A percentile compares a stretch with the other conserved stretches of the same genome.
These are phyloP conservation scores for Nemapogon koenigi DNA, from an alignment of 2,888 invertebrate species.

Conservation along the genomic window DNA sequence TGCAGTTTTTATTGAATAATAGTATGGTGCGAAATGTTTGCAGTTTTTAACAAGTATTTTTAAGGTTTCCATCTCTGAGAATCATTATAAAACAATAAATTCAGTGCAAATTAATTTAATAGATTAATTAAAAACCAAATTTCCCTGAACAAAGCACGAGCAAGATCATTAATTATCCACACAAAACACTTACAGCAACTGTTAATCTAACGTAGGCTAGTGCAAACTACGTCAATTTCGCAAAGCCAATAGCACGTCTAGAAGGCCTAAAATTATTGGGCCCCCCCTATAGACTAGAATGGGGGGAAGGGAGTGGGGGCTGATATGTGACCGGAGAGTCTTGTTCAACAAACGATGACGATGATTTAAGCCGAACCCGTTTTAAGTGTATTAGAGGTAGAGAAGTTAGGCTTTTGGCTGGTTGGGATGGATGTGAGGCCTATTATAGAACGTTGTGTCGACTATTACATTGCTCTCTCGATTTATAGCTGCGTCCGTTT, in stretches of 20 bases:
- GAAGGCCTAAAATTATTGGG: slow-evolving; percentile 47
- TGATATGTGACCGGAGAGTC: slow-evolving; percentile 65
- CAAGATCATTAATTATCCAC: no score
- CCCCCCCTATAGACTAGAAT: slow-evolving; percentile 18
- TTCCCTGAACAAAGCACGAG: no score
- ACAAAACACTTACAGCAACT: no score
- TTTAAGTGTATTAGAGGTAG: slow-evolving; percentile 61
- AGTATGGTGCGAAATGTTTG: no score
- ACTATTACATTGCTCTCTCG: slow-evolving; percentile 42
- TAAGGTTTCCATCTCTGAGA: no score
- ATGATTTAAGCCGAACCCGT: slow-evolving; percentile 60
- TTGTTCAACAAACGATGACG: slow-evolving; percentile 66
- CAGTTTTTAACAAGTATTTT: no score
- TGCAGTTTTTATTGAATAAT: no score
- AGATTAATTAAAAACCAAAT: no score
- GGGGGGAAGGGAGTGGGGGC: slow-evolving; percentile 22
- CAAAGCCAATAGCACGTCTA: slow-evolving; percentile 7
- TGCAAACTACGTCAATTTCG: slow-evolving; percentile 5
- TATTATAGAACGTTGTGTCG: no score
- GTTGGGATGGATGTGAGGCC: slow-evolving; percentile 53
- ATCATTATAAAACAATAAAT: no score
- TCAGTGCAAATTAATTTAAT: no score
- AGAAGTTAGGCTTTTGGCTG: slow-evolving; percentile 55
- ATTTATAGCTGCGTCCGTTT: slow-evolving; percentile 36
- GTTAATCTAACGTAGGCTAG: no score